Evolutionary conservation across 2,888 invertebrate species (phyloP), one percentile per base, ranked within the genome.

Genomic region (Mythimna albipuncta): DNA sequence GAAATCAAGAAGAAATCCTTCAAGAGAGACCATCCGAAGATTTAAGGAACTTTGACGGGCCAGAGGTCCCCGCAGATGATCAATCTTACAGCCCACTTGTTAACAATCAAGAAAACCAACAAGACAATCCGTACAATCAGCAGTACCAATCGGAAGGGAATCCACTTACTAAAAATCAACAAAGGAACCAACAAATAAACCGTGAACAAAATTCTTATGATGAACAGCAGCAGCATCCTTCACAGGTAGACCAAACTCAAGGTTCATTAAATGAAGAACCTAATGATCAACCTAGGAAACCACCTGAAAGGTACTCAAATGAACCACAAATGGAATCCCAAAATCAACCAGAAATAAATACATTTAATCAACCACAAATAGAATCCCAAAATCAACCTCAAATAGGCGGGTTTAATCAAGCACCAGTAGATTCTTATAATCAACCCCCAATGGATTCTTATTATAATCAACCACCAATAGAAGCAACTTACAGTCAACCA

Each of bases 11-110:
- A 62, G n/a, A 35, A 21, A 13, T 19, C 21, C 19, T 81, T 21
- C 50, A 59, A 1, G 10, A 59, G 13, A 66, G 81, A n/a, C 77
- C 81, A 55, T 62, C 58, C 1, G 62, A 50, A 11, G 47, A 72
- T 26, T 10, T 81, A 58, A 66, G 44, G 0, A 21, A 2, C 6
- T 7, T 19, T 16, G 50, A 68, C 47, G 69, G 44, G 1, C 19
- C 10, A 10, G 57, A 41, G 0, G 54, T 64, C 1, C 19, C 11
- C 5, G 32, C 59, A 26, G 19, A 58, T 2, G 21, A 35, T 10
- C 6, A 41, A 52, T 6, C 10, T 9, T 26, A 21, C 38, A 72
- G 21, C 9, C 32, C 50, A 21, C 21, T 52, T 62, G 21, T 38
- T 21, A 21, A n/a, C 13, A 16, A n/a, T 54, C 63, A 69, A 10